These are phyloP conservation scores for Amblyjoppa proteus DNA, from an alignment of 2,888 invertebrate genomes.

Conservation along the genomic window DNA sequence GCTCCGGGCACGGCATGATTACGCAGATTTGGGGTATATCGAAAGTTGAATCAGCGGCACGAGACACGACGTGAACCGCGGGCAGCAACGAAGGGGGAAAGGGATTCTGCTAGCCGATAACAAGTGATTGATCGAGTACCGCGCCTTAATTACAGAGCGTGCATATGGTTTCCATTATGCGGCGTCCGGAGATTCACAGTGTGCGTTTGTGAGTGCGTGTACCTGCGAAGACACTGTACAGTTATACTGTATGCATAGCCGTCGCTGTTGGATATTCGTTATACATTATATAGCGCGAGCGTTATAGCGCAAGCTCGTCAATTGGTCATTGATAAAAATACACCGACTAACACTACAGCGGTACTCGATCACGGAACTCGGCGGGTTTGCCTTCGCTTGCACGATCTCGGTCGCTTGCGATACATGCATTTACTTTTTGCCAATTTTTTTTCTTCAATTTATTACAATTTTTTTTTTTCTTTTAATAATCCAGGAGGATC, in stretches of 20 bases:
- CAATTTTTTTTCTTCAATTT: too few species aligned
- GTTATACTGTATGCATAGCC: not conserved
- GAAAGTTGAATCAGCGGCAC: conserved; percentile 42
- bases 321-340: conserved; percentile 44
- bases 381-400: conserved; percentile 19
- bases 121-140: conserved; percentile 67
- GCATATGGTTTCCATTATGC: conserved; percentile 62
- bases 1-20: conserved; percentile 11
- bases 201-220: not conserved
- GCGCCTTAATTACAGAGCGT: conserved; percentile 66
- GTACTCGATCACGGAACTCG: conserved; percentile 56
- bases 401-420: conserved; percentile 30
- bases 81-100: conserved; percentile 31
- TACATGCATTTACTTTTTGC: not conserved
- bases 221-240: not conserved
- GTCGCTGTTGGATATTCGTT: not conserved
- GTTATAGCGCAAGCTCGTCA: conserved; percentile 29
- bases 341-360: conserved; percentile 4
- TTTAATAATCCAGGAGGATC: conserved; percentile 41
- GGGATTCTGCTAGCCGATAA: conserved; percentile 58
- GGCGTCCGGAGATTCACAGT: conserved; percentile 21
- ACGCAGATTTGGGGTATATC: conserved; percentile 29
- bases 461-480: conserved; percentile 15
- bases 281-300: not conserved
- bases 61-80: conserved; percentile 26